Evolutionary conservation across 2,797 vertebrate genomes (phyloP).

Genomic region (Sylvilagus floridanus): DNA sequence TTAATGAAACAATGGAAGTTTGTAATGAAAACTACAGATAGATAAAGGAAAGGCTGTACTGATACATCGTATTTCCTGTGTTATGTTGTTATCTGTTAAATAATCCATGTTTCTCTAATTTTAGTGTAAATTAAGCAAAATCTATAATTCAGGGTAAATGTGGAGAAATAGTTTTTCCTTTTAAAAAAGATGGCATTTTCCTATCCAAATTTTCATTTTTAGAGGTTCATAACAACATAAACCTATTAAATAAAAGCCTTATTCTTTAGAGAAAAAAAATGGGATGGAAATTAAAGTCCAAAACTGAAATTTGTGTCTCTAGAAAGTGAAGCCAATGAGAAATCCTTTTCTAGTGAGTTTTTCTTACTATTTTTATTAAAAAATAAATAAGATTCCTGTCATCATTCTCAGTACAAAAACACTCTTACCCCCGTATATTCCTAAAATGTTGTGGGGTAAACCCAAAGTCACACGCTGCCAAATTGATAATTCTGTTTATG

Average conservation of each 20-base stretch:
- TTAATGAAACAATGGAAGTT: neutral
- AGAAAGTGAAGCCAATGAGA: neutral
- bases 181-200: neutral
- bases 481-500: slow-evolving; percentile 67
- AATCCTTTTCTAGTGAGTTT: neutral
- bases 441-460: slow-evolving; percentile 9
- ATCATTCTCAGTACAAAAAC: neutral
- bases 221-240: neutral
- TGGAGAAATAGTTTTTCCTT: neutral
- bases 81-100: neutral
- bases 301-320: slow-evolving; percentile 15
- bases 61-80: neutral
- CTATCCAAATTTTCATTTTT: neutral
- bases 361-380: neutral
- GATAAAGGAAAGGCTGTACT: neutral
- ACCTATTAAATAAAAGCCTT: slow-evolving; percentile 17
- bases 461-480: slow-evolving; percentile 14
- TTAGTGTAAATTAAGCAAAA: neutral
- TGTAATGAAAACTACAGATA: neutral
- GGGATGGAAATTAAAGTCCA: neutral
- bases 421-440: neutral
- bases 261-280: neutral
- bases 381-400: neutral
- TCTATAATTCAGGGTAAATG: neutral
- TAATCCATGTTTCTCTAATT: neutral